phyloP scores from a whole-genome alignment of 2,113 vertebrate genomes.

The Hymenochirus boettgeri region DNA sequence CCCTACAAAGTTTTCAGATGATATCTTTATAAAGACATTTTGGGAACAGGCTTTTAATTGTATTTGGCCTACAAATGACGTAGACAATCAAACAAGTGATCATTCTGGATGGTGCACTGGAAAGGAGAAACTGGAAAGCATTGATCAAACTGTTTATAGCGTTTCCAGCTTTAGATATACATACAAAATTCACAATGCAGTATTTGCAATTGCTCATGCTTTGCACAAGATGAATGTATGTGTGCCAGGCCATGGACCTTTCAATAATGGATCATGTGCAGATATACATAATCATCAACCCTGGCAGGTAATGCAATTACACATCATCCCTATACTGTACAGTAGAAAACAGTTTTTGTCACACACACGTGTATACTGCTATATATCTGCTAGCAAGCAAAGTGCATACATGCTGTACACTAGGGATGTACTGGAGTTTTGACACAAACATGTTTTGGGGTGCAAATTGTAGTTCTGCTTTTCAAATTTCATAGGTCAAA shows the following conservation, averaged over 20 bases:
- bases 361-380: too few species aligned
- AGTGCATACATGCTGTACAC: too few species aligned
- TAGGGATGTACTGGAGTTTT: too few species aligned
- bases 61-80: slow-evolving; percentile 3
- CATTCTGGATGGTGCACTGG: slow-evolving; percentile 18
- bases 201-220: slow-evolving; percentile 25
- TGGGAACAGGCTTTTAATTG: slow-evolving; percentile 31
- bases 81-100: background rate
- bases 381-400: too few species aligned
- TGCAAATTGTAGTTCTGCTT: too few species aligned
- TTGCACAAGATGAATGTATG: slow-evolving; percentile 26
- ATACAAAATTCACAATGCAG: slow-evolving; percentile 31
- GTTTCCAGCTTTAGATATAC: slow-evolving; percentile 27
- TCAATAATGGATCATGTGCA: slow-evolving; percentile 29
- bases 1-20: slow-evolving; percentile 19
- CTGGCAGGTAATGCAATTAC: slow-evolving; percentile 26
- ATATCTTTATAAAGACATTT: slow-evolving; percentile 27
- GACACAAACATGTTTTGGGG: too few species aligned
- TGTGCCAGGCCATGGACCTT: slow-evolving; percentile 13
- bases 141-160: slow-evolving; percentile 23
- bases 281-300: slow-evolving; percentile 19
- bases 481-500: too few species aligned
- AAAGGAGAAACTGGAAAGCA: slow-evolving; percentile 18
- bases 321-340: too few species aligned
- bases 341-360: too few species aligned